Percentiles rank a stretch among this genome's conserved stretches.
Conservation (phyloP, 2,797 vertebrate species). For the Coccyzus lansbergi region DNA sequence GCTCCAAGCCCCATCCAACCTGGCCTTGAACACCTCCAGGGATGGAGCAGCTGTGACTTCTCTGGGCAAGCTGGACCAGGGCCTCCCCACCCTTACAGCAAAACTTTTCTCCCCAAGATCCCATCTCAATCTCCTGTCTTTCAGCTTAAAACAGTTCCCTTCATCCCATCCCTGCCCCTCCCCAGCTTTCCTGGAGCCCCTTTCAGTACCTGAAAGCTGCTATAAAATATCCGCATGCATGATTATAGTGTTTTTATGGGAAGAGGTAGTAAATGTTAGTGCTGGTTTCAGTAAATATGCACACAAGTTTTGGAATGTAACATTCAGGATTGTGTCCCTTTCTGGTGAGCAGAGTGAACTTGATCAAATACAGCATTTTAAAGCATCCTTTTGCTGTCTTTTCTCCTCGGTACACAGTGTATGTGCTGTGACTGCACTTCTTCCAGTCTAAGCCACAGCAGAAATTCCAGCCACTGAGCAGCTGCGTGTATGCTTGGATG, state of each 20-base stretch:
- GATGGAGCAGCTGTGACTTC: too few relatives aligned
- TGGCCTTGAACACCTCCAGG: too few relatives aligned
- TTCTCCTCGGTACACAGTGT: neutral
- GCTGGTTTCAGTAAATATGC: neutral
- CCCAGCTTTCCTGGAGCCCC: too few relatives aligned
- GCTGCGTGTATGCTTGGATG: constrained; percentile 1
- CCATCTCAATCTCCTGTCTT: too few relatives aligned
- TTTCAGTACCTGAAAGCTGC: too few relatives aligned
- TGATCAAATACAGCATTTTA: neutral
- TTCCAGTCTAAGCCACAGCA: neutral
- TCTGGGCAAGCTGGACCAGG: too few relatives aligned
- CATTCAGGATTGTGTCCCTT: neutral
- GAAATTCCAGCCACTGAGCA: constrained; percentile 36
- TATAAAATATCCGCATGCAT: too few relatives aligned
- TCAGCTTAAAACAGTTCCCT: too few relatives aligned
- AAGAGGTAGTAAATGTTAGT: neutral
- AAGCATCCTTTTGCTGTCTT: neutral
- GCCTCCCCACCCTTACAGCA: too few relatives aligned
- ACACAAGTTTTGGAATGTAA: neutral
- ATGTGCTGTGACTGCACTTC: constrained; percentile 13
- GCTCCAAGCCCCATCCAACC: too few relatives aligned
- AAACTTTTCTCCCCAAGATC: too few relatives aligned
- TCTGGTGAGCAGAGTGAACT: neutral
- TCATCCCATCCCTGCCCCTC: too few relatives aligned
- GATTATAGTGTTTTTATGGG: neutral